Evolutionary conservation across 2,113 vertebrate genomes (phyloP).

Genomic region (Prionailurus bengalensis): DNA sequence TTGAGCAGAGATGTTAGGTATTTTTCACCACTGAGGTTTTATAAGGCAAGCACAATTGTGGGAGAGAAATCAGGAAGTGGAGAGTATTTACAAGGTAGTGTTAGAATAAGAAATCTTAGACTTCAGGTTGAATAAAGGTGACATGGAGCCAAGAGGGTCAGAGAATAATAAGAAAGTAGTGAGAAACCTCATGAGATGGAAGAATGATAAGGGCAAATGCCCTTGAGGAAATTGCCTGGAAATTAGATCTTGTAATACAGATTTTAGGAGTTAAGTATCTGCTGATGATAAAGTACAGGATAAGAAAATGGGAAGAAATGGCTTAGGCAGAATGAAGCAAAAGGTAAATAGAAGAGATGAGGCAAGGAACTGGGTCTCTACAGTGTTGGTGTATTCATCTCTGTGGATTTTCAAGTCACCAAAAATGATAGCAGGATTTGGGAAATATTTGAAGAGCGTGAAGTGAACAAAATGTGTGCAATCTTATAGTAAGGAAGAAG

Average conservation of each 20-base stretch:
- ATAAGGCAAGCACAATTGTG: background rate
- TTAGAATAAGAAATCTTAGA: background rate
- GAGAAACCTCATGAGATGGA: background rate
- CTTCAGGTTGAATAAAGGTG: background rate
- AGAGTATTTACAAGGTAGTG: background rate
- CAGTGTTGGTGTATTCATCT: background rate
- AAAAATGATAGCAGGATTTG: background rate
- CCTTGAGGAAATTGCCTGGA: background rate
- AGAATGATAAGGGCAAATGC: background rate
- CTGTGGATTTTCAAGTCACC: background rate
- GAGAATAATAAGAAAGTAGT: background rate
- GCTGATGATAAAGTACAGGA: background rate
- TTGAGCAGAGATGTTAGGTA: background rate
- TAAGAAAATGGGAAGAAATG: background rate
- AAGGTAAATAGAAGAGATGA: background rate
- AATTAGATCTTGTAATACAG: background rate
- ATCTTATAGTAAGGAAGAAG: background rate
- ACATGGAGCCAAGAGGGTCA: rapidly evolving
- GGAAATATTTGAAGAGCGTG: background rate
- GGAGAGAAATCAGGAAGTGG: background rate
- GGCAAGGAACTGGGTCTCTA: background rate
- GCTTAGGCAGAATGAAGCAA: background rate
- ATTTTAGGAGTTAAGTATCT: background rate
- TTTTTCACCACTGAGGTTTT: background rate
- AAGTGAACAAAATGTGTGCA: background rate